Percentiles rank a stretch among this genome's conserved stretches.
Conservation (phyloP, 2,888 invertebrate genomes). For the Ceriagrion tenellum region DNA sequence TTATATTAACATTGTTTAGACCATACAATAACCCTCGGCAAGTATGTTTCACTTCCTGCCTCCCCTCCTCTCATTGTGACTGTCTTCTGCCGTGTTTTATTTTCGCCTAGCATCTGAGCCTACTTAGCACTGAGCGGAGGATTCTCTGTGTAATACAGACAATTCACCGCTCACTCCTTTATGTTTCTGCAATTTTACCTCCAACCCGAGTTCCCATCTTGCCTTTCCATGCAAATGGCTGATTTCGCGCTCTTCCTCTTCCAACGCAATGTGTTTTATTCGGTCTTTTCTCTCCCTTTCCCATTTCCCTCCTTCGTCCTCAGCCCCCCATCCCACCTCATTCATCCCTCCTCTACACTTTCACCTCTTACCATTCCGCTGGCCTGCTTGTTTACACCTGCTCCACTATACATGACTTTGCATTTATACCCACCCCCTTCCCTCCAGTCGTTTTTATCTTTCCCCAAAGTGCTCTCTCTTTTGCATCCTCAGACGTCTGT, state of each 20-base stretch:
- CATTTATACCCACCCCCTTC: neutral
- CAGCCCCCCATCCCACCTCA: neutral
- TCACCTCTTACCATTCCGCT: neutral
- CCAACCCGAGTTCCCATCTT: neutral
- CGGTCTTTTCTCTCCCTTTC: neutral
- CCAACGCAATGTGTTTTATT: neutral
- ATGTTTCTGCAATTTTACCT: neutral
- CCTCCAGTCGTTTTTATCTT: neutral
- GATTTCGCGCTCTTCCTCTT: neutral
- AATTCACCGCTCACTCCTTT: too few relatives aligned
- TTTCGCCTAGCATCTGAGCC: too few relatives aligned
- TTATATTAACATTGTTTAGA: too few relatives aligned
- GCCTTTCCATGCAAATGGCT: neutral
- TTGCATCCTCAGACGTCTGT: neutral
- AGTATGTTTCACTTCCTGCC: too few relatives aligned
- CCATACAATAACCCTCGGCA: too few relatives aligned
- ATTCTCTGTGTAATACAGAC: too few relatives aligned
- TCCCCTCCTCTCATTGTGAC: too few relatives aligned
- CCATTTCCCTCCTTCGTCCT: neutral
- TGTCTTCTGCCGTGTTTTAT: too few relatives aligned
- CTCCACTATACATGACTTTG: slow-evolving; percentile 22
- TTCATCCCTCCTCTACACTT: neutral
- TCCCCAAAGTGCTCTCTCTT: slow-evolving; percentile 28
- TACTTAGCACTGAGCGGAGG: too few relatives aligned
- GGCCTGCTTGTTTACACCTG: neutral